Evolutionary conservation across 2,888 invertebrate species (phyloP).

Genomic region (Stramonita haemastoma): DNA sequence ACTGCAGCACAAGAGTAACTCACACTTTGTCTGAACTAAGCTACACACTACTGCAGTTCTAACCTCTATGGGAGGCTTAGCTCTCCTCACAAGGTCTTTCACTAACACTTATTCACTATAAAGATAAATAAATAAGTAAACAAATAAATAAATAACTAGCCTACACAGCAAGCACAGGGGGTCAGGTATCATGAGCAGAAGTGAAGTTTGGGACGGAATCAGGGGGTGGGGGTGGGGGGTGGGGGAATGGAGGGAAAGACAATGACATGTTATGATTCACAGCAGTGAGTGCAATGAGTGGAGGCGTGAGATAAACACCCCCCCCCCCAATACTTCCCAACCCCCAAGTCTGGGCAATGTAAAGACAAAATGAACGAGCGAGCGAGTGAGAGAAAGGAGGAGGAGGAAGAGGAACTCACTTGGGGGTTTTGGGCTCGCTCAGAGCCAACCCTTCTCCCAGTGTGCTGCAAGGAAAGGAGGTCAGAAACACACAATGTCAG

Average conservation of each 20-base stretch:
- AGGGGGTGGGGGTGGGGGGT: neutral
- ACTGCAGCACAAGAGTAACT: too few species aligned
- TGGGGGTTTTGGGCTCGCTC: slow-evolving; percentile 63
- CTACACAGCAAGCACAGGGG: neutral
- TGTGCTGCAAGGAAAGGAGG: slow-evolving; percentile 57
- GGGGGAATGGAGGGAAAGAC: neutral
- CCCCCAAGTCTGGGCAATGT: neutral
- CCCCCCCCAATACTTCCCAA: neutral
- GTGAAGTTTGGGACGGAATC: neutral
- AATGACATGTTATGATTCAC: neutral
- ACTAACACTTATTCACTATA: neutral
- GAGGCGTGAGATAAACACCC: neutral
- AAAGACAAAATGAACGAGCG: neutral
- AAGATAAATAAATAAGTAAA: neutral
- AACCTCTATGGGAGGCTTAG: too few species aligned
- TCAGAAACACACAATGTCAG: slow-evolving; percentile 6
- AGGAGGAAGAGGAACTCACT: slow-evolving; percentile 58
- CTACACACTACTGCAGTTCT: too few species aligned
- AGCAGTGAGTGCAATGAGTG: neutral
- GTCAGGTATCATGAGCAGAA: neutral
- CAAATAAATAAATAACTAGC: neutral
- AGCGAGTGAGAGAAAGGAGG: neutral
- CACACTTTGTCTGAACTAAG: too few species aligned
- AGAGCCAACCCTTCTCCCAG: slow-evolving; percentile 61
- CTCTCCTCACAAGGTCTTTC: too few species aligned